phyloP scores from a whole-genome alignment of 2,888 invertebrate genomes.

The Drosophila subquinaria region DNA sequence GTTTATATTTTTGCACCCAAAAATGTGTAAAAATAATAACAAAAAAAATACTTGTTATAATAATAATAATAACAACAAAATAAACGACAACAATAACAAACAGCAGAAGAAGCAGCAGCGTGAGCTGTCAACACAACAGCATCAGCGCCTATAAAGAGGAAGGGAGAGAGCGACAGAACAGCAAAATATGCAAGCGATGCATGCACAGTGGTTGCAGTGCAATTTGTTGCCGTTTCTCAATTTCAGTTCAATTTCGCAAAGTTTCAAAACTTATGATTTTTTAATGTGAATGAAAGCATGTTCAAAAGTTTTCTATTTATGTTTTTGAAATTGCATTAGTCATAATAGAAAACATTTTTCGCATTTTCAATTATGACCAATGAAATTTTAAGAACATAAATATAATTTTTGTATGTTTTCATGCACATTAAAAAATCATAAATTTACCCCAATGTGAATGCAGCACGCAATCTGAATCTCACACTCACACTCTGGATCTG shows the following conservation, averaged over 20 bases:
- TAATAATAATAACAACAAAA: slow-evolving; percentile 24
- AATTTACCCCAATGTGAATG: slow-evolving; percentile 29
- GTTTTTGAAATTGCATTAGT: background rate
- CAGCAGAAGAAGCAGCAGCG: slow-evolving; percentile 3
- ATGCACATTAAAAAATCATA: slow-evolving; percentile 12
- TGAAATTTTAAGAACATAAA: background rate
- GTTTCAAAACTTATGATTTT: background rate
- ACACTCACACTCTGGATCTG: background rate
- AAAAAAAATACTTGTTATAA: slow-evolving; percentile 23
- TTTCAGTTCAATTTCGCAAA: background rate
- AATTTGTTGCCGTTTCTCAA: slow-evolving; percentile 10
- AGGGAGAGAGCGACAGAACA: slow-evolving; percentile 10
- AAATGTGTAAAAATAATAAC: slow-evolving; percentile 52
- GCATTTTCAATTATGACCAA: slow-evolving; percentile 1
- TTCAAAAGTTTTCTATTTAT: background rate
- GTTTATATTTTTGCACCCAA: slow-evolving; percentile 76
- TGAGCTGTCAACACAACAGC: background rate
- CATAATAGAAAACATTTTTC: background rate
- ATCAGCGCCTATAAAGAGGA: slow-evolving; percentile 4
- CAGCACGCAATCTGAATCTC: slow-evolving; percentile 16
- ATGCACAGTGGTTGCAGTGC: slow-evolving; percentile 41
- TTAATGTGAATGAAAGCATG: slow-evolving; percentile 18
- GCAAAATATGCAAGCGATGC: slow-evolving; percentile 19
- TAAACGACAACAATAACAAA: slow-evolving; percentile 8
- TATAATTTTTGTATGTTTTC: slow-evolving; percentile 10